Evolutionary conservation across 1,140 invertebrate genomes (phyloP), one percentile per base, ranked within the genome.

Genomic region (Eufriesea mexicana): DNA sequence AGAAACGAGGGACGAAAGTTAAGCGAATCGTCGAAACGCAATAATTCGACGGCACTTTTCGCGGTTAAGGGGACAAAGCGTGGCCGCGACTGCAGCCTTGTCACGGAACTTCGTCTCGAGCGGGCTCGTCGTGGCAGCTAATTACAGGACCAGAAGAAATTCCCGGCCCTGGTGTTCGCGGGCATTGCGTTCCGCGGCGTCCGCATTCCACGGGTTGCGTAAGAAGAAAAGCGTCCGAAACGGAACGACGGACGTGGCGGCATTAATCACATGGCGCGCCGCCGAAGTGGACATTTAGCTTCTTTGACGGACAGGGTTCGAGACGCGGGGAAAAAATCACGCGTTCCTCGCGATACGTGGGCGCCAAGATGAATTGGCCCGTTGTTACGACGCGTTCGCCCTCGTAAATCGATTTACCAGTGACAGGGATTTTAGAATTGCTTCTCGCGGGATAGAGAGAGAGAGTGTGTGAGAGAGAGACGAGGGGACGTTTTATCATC

Each of bases 151-250:
- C 71, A 83, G 74, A 83, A 70, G 74, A 83, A 86, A 87, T 74
- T 86, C 74, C 23, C 35, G 35, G 16, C 51, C 42, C 28, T 28
- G 12, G 16, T 14, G 35, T 70, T 47, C 77, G 70, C 25, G 67
- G 70, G 83, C 84, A 86, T 86, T 86, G 83, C 79, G 79, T 86
- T 87, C 77, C 75, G 80, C 59, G 84, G 55, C 68, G 80, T 86
- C 54, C 81, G 86, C 86, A 84, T 87, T 87, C 85, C 85, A 57
- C 77, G 51, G 71, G 75, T 87, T 79, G 85, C 85, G 86, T 77
- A 84, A 87, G 80, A 86, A 62, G 73, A 79, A 62, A 71, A 79
- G 23, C 85, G 71, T 57, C 64, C 71, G 61, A 87, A 86, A 77
- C 57, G 64, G 71, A 47, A 51, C 70, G 81, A 73, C 86, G 12